phyloP scores from a whole-genome alignment of 2,888 invertebrate genomes.

The Dasysyrphus tricinctus region DNA sequence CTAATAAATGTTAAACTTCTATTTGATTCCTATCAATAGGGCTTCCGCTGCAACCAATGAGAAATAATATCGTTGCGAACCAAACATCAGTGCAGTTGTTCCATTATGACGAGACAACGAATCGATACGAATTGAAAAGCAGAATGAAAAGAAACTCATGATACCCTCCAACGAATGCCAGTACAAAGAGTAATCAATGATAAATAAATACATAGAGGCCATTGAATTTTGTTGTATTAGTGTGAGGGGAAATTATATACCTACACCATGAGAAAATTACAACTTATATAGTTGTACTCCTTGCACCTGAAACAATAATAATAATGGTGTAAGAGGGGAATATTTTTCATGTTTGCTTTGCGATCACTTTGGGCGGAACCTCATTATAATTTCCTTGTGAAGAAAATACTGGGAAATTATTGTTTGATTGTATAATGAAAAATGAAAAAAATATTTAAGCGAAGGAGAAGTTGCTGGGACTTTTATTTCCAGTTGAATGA shows the following conservation, averaged over 20 bases:
- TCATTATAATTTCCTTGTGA: constrained; percentile 34
- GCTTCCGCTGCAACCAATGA: not conserved
- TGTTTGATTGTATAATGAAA: not conserved
- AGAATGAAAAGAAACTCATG: constrained; percentile 53
- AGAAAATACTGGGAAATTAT: constrained; percentile 63
- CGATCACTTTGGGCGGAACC: constrained; percentile 73
- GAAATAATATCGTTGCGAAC: not conserved
- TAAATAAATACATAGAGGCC: constrained; percentile 55
- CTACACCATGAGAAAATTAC: not conserved
- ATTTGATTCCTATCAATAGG: not conserved
- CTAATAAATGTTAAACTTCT: too few species aligned
- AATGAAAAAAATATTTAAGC: not conserved
- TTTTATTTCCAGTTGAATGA: constrained; percentile 15
- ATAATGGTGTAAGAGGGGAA: constrained; percentile 41
- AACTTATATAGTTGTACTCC: constrained; percentile 22
- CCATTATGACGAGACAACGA: constrained; percentile 51
- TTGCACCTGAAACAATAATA: constrained; percentile 6
- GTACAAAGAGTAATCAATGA: constrained; percentile 19
- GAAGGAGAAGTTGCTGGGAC: not conserved
- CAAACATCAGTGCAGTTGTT: not conserved
- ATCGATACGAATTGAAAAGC: constrained; percentile 57
- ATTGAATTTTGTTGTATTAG: constrained; percentile 13
- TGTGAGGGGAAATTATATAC: constrained; percentile 54
- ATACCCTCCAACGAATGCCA: constrained; percentile 47
- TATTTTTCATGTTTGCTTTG: constrained; percentile 47